Evolutionary conservation across 2,113 vertebrate genomes (phyloP).

Genomic region (Desmodus rotundus): DNA sequence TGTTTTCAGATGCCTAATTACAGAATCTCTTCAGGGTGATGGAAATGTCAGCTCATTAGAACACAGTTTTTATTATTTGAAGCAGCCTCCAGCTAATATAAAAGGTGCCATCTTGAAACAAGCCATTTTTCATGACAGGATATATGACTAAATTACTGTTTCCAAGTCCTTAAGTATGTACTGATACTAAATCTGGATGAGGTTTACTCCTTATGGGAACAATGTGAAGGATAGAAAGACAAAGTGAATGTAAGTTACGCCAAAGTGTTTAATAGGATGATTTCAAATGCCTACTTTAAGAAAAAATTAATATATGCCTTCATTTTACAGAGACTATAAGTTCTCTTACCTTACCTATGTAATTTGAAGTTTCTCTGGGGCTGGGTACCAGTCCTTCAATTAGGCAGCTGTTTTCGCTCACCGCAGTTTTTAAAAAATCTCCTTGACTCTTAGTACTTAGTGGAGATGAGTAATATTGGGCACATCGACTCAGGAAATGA

Average conservation of each 20-base stretch:
- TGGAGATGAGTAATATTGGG: neutral
- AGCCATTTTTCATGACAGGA: constrained; percentile 24
- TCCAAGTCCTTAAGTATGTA: constrained; percentile 2
- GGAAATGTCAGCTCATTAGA: constrained; percentile 64
- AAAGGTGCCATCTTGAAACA: constrained; percentile 16
- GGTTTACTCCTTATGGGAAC: neutral
- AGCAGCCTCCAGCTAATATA: neutral
- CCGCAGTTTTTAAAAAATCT: neutral
- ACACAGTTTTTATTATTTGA: constrained; percentile 42
- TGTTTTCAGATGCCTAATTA: constrained; percentile 66
- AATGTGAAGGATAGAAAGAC: neutral
- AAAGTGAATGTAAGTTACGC: neutral
- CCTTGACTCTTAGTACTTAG: neutral
- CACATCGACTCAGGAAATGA: neutral
- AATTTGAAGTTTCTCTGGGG: neutral
- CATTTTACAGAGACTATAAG: neutral
- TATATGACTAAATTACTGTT: constrained; percentile 29
- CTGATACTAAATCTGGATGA: constrained; percentile 27
- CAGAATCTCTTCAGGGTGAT: constrained; percentile 33
- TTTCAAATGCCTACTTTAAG: constrained; percentile 31
- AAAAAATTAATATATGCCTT: constrained; percentile 27
- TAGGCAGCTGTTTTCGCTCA: neutral
- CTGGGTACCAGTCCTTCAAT: neutral
- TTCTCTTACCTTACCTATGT: neutral
- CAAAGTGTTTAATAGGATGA: neutral